Evolutionary conservation across 1,140 invertebrate genomes (phyloP).

Genomic region (Drosophila parabipectinata): DNA sequence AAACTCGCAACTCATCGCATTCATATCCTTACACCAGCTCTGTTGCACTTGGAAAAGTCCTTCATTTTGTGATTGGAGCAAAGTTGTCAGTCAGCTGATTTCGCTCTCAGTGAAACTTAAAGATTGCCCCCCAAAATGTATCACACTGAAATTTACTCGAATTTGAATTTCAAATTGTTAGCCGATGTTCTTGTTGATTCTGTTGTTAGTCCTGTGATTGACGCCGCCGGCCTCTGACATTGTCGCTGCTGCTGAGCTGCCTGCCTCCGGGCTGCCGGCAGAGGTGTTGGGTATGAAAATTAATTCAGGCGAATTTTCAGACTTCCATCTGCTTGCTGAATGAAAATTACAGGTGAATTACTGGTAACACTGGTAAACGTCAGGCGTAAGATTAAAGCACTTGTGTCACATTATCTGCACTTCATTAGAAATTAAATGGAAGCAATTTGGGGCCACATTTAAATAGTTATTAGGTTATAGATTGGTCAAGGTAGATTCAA

Average conservation of each 20-base stretch:
- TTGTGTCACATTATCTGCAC: conserved; percentile 27
- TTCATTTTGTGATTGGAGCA: conserved; percentile 25
- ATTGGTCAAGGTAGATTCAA: neutral
- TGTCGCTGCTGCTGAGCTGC: conserved; percentile 10
- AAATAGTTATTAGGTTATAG: neutral
- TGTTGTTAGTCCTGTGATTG: conserved; percentile 15
- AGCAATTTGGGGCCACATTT: conserved; percentile 3
- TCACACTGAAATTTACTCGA: neutral
- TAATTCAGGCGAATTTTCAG: conserved; percentile 27
- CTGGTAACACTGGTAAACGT: conserved; percentile 1
- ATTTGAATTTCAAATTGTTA: conserved; percentile 15
- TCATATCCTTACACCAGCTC: neutral
- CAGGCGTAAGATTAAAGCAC: conserved; percentile 14
- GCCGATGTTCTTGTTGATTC: conserved; percentile 5
- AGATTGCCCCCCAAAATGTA: conserved; percentile 4
- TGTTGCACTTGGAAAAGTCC: neutral
- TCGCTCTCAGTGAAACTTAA: conserved; percentile 4
- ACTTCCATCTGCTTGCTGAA: conserved; percentile 7
- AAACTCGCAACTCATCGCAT: neutral
- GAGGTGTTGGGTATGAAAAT: conserved; percentile 36
- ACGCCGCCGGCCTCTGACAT: conserved; percentile 2
- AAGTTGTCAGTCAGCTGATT: conserved; percentile 5
- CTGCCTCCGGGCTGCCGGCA: conserved; percentile 3
- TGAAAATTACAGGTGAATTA: conserved; percentile 5
- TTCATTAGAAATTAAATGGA: conserved; percentile 30